Conservation (phyloP, 2,888 invertebrate genomes). For the Bugula neritina region DNA sequence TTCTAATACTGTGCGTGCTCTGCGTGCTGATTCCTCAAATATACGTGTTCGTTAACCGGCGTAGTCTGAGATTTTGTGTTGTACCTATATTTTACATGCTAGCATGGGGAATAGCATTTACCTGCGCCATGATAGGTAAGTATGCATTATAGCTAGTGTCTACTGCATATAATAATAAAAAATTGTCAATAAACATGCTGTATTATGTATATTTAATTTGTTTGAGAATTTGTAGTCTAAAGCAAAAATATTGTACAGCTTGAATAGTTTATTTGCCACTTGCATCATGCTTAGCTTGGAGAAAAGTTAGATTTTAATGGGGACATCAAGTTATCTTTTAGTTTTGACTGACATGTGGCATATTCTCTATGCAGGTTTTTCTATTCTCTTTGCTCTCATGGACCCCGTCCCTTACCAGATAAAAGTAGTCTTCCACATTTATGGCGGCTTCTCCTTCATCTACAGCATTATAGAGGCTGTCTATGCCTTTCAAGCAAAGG, state of each 20-base stretch:
- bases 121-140: constrained; percentile 43
- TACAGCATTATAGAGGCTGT: constrained; percentile 35
- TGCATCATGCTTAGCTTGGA: too few relatives aligned
- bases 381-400: constrained; percentile 43
- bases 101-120: constrained; percentile 40
- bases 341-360: too few relatives aligned
- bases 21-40: constrained; percentile 40
- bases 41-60: constrained; percentile 37
- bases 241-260: too few relatives aligned
- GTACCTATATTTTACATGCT: constrained; percentile 41
- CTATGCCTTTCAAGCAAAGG: constrained; percentile 35
- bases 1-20: constrained; percentile 35
- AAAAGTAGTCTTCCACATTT: constrained; percentile 44
- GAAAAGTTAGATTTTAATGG: too few relatives aligned
- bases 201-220: too few relatives aligned
- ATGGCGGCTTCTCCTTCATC: constrained; percentile 38
- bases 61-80: constrained; percentile 39
- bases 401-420: constrained; percentile 43
- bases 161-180: too few relatives aligned
- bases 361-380: constrained; percentile 40
- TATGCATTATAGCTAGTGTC: background rate
- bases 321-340: too few relatives aligned
- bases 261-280: too few relatives aligned
- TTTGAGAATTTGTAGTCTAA: too few relatives aligned
- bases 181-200: too few relatives aligned